Evolutionary conservation across 2,113 vertebrate genomes (phyloP).

Genomic region (Hemiprocne comata): DNA sequence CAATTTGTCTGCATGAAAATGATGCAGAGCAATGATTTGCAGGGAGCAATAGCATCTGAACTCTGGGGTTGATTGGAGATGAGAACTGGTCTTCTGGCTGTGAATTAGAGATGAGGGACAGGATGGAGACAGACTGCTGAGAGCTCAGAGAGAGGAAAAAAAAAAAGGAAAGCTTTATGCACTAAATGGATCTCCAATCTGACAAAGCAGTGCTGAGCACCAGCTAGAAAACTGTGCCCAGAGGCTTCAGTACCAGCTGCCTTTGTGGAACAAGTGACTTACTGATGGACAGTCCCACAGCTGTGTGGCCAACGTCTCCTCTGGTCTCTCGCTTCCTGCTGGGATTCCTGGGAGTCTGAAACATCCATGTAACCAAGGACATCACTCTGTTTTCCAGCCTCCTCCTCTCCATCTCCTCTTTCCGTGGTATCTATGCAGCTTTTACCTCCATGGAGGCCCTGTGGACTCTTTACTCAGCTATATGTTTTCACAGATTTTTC

Average conservation of each 20-base stretch:
- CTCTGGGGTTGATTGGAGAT: neutral
- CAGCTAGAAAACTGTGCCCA: neutral
- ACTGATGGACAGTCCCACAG: no score
- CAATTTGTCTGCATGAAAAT: conserved; percentile 25
- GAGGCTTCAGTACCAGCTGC: neutral
- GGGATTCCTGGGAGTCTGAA: neutral
- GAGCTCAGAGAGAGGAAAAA: neutral
- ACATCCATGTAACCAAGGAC: accelerated
- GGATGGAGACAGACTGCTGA: conserved; percentile 10
- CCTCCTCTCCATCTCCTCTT: neutral
- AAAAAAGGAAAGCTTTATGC: neutral
- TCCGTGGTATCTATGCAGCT: neutral
- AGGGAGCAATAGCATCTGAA: conserved; percentile 1
- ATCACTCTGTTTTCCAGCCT: neutral
- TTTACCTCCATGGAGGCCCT: neutral
- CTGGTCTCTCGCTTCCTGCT: neutral
- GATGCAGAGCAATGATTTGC: neutral
- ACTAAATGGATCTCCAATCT: conserved; percentile 8
- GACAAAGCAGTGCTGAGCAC: neutral
- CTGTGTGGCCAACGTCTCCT: accelerated
- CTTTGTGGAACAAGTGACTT: neutral
- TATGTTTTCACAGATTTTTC: neutral
- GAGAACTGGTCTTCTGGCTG: conserved; percentile 6
- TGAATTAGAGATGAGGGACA: neutral
- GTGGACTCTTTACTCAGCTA: neutral